These are phyloP conservation scores for Pedionomus torquatus DNA, from an alignment of 2,113 vertebrate genomes.

Conservation along the genomic window DNA sequence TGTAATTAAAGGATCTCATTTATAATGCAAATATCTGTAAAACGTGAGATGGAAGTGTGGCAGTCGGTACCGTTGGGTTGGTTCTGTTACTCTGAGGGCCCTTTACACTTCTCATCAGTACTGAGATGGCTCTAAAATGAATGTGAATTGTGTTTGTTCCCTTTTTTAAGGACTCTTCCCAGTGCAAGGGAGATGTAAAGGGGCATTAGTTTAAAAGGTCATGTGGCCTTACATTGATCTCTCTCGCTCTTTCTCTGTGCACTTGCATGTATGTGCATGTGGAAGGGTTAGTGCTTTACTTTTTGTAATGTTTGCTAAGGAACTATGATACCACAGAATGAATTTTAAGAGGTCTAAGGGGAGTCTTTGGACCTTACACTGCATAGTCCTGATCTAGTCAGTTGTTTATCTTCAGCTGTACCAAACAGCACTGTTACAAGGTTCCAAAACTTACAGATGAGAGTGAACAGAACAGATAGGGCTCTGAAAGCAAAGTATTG, in stretches of 20 bases:
- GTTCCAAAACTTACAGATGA: background rate
- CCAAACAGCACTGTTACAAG: background rate
- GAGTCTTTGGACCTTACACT: background rate
- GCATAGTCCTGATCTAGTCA: background rate
- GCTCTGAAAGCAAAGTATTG: background rate
- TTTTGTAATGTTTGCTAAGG: background rate
- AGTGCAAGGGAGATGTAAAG: background rate
- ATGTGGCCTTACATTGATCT: background rate
- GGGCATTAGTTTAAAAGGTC: background rate
- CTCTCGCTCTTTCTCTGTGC: background rate
- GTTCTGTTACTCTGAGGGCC: constrained; percentile 1
- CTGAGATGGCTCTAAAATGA: background rate
- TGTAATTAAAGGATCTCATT: constrained; percentile 37
- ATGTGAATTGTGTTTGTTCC: background rate
- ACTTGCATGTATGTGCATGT: background rate
- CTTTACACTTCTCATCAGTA: background rate
- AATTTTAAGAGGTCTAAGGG: background rate
- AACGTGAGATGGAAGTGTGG: background rate
- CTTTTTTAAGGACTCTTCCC: background rate
- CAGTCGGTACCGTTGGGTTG: background rate
- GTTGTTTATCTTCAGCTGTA: background rate
- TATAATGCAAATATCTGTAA: constrained; percentile 39
- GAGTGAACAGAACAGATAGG: background rate
- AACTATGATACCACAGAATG: background rate
- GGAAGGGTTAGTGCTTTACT: background rate